Evolutionary conservation across 2,888 invertebrate species (phyloP), one percentile per base, ranked within the genome.

Genomic region (Amblyteles armatorius): DNA sequence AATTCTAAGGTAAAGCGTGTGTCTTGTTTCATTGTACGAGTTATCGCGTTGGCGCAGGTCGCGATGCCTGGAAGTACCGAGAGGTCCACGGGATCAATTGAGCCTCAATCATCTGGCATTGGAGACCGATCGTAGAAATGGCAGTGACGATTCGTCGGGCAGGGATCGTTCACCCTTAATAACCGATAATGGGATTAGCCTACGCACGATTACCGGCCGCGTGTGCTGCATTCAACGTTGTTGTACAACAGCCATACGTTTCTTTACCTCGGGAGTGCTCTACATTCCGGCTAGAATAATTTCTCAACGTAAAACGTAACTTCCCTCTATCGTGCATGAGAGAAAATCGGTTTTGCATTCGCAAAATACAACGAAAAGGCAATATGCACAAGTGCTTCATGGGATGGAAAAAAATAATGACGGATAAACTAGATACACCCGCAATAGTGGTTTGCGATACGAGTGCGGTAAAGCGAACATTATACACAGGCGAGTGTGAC

Each of bases 41-140:
- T 55, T 55, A 22, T 26, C 22, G 57, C 22, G 3, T 26, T 22
- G 22, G 57, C 0, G 9, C 13, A 77, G 52, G 40, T 44, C 11
- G 48, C 11, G 33, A 72, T n/a, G 48, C 7, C 16, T 7, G 9
- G 52, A 77, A 57, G 57, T 26, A 57, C 26, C 26, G 67, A 52
- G 29, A 4, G 22, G 73, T 57, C 19, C 29, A n/a, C 19, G 69
- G 40, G 82, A 68, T 84, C 84, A 82, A 84, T 84, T 78, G 82
- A 55, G 33, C 29, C 26, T 78, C 82, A 84, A 84, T 84, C 77
- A 84, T 73, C 72, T 50, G 55, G 36, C 48, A 82, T 79, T 74
- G 68, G 48, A 55, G 52, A 68, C 78, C 78, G 78, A 82, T 77
- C 44, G 71, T 65, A 76, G 71, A 57, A 71, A 81, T 52, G 48